Evolutionary conservation across 2,113 vertebrate species (phyloP), one percentile per base, ranked within the genome.

Genomic region (Oryzias woworae): DNA sequence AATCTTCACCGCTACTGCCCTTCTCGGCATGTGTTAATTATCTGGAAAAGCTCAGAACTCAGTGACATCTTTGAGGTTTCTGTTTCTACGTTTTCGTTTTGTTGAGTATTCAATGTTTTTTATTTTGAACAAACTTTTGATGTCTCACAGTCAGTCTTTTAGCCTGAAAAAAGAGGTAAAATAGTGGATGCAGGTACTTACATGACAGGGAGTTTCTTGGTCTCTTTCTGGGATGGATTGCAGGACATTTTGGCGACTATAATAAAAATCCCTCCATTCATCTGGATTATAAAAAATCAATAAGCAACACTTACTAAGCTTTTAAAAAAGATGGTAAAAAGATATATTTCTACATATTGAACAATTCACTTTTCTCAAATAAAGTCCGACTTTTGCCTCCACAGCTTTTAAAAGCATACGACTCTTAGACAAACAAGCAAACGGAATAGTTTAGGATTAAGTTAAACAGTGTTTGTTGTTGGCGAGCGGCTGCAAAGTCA

Each of bases 181-280:
- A 0, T 6, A 26, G 14, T 50, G 15, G 31, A 49, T 3, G 17
- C 1, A n/a, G 42, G 22, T 78, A 96, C 96, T 96, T 89, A 99
- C 97, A 97, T 93, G 82, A 95, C 91, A 0, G 96, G 93, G 58
- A 95, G 94, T 89, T 94, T 99, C 93, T 98, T 99, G 49, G 95
- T 93, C 79, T 99, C 96, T 84, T 97, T 98, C 89, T 98, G 97
- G 67, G 94, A 94, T 12, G 94, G 82, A 77, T 93, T 94, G 76
- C 96, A 98, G 72, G 94, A 94, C 74, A 94, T 94, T 85, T 94
- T 96, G 78, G 95, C 93, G 60, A 97, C 94, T 56, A 95, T 93
- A 83, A 95, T 93, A 90, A 96, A 97, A 93, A 98, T 94, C 58
- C 94, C 93, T 58, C 95, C 95, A 45, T 98, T 97, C 87, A 97